Evolutionary conservation across 2,888 invertebrate species (phyloP).

Genomic region (Syrista parreyssii): DNA sequence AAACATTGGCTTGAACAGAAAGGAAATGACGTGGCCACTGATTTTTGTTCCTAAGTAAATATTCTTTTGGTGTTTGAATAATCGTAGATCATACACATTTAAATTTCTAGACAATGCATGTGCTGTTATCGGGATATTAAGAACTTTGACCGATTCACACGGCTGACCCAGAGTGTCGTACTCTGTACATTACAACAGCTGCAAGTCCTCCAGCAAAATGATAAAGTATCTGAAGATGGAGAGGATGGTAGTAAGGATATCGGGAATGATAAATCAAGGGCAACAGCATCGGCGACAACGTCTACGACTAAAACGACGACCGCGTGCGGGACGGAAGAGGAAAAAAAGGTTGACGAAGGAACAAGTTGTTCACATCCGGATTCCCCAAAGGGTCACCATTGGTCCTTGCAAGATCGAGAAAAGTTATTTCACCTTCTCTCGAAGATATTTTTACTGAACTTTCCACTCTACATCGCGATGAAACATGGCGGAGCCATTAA

Average conservation of each 20-base stretch:
- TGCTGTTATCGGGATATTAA: constrained; percentile 93
- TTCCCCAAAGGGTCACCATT: constrained; percentile 57
- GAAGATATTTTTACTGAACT: constrained; percentile 89
- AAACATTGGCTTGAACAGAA: background rate
- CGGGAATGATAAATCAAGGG: constrained; percentile 31
- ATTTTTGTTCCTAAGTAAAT: background rate
- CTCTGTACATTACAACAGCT: constrained; percentile 86
- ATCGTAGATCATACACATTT: background rate
- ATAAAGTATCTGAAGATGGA: constrained; percentile 53
- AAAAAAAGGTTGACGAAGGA: constrained; percentile 40
- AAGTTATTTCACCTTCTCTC: constrained; percentile 88
- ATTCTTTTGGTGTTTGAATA: constrained; percentile 12
- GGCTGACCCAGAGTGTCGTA: constrained; percentile 88
- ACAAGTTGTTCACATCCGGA: constrained; percentile 14
- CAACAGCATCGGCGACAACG: background rate
- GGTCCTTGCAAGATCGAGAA: constrained; percentile 88
- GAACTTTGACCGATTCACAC: constrained; percentile 91
- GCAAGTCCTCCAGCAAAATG: constrained; percentile 73
- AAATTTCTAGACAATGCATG: constrained; percentile 84
- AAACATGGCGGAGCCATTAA: constrained; percentile 78
- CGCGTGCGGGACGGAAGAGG: constrained; percentile 29
- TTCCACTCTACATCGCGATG: constrained; percentile 88
- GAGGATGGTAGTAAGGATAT: constrained; percentile 45
- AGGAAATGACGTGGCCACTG: background rate
- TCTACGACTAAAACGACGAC: constrained; percentile 27